Conservation (phyloP, 2,113 vertebrate species). For the Neogobius melanostomus region DNA sequence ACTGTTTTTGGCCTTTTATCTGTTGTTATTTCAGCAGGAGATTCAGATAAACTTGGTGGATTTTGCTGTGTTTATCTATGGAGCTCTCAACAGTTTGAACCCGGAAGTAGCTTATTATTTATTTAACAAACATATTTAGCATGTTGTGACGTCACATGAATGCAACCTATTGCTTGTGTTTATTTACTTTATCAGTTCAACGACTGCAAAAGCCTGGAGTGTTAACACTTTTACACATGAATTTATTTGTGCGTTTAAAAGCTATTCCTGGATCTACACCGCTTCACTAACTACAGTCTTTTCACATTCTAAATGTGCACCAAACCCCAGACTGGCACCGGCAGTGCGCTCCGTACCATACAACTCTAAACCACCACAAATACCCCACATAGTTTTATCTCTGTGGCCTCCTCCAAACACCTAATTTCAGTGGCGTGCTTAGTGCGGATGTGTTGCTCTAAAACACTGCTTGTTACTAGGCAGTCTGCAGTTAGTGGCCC, state of each 20-base stretch:
- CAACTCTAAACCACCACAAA: constrained; percentile 13
- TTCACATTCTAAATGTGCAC: not conserved
- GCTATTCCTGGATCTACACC: not conserved
- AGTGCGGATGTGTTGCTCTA: constrained; percentile 42
- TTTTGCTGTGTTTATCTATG: too few species aligned
- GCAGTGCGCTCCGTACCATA: constrained; percentile 5
- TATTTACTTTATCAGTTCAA: too few species aligned
- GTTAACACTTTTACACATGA: not conserved
- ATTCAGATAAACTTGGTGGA: too few species aligned
- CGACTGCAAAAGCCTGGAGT: too few species aligned
- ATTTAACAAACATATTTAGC: too few species aligned
- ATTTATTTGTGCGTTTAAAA: not conserved
- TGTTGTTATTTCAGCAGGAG: too few species aligned
- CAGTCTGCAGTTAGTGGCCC: constrained; percentile 65
- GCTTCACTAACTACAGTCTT: not conserved
- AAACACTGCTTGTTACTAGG: constrained; percentile 54
- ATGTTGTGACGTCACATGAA: too few species aligned
- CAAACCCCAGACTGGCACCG: constrained; percentile 6
- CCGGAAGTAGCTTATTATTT: too few species aligned
- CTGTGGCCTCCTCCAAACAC: constrained; percentile 40
- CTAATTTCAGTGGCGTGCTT: constrained; percentile 49
- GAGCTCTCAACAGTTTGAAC: too few species aligned
- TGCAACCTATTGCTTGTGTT: too few species aligned
- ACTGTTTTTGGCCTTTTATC: too few species aligned
- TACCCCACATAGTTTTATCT: constrained; percentile 29